A percentile compares a stretch with the other conserved stretches of the same genome.
Evolutionary conservation across 2,113 vertebrate genomes (phyloP).

Genomic region (Oxyruncus cristatus): DNA sequence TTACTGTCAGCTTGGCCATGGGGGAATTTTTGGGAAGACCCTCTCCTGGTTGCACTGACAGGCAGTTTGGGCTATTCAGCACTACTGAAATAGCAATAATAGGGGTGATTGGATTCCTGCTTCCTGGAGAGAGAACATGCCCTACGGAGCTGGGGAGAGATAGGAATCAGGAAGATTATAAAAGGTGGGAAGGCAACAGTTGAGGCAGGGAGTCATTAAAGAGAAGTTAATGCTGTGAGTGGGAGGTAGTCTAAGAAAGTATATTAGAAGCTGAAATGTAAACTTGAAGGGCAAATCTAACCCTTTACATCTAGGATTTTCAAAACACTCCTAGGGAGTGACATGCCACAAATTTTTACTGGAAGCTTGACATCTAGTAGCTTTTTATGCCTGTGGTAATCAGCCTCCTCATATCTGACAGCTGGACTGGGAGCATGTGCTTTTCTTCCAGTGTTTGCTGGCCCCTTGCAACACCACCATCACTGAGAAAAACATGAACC

Average conservation of each 20-base stretch:
- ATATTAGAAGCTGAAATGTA: neutral
- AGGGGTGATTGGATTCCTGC: neutral
- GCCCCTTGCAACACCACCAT: neutral
- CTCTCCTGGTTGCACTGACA: neutral
- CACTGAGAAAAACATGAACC: neutral
- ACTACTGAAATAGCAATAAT: rapidly evolving
- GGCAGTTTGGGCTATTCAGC: neutral
- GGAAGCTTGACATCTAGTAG: neutral
- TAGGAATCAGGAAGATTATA: neutral
- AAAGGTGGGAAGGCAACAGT: neutral
- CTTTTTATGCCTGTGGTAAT: neutral
- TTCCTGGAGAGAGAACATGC: neutral
- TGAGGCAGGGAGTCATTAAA: neutral
- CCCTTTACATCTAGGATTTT: neutral
- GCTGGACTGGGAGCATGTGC: neutral
- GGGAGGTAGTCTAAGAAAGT: slow-evolving; percentile 37
- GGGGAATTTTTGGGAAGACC: neutral
- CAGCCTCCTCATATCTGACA: neutral
- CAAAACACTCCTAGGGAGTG: neutral
- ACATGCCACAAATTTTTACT: neutral
- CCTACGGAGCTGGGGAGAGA: neutral
- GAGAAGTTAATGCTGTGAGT: neutral
- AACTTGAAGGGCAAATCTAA: neutral
- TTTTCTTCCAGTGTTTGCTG: neutral
- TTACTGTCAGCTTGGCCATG: neutral